Percentiles rank a stretch among this genome's conserved stretches.
phyloP scores from a whole-genome alignment of 2,113 vertebrate species.

The Clinocottus analis region DNA sequence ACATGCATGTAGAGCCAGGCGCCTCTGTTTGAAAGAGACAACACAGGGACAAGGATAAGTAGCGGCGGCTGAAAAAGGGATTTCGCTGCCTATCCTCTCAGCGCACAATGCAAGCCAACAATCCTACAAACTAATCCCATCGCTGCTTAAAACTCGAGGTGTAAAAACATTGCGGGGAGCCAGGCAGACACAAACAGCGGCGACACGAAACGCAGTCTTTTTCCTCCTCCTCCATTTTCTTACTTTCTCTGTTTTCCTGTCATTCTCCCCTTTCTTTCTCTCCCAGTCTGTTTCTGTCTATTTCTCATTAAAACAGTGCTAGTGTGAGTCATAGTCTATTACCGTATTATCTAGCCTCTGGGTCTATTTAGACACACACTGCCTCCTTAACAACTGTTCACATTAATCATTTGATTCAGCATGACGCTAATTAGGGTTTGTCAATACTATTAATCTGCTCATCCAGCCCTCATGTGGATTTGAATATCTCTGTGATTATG shows the following conservation, averaged over 20 bases:
- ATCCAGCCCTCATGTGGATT: slow-evolving; percentile 71
- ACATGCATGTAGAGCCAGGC: slow-evolving; percentile 80
- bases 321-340: slow-evolving; percentile 78
- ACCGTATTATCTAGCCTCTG: slow-evolving; percentile 78
- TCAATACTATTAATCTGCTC: slow-evolving; percentile 81
- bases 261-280: slow-evolving; percentile 37
- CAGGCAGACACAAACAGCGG: slow-evolving; percentile 10
- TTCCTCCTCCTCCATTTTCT: slow-evolving; percentile 4
- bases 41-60: slow-evolving; percentile 81
- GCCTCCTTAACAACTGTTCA: slow-evolving; percentile 75
- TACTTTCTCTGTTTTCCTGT: slow-evolving; percentile 36
- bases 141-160: slow-evolving; percentile 77
- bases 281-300: slow-evolving; percentile 38
- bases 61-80: slow-evolving; percentile 83
- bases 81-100: slow-evolving; percentile 81
- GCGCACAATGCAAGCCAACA: slow-evolving; percentile 82
- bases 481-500: slow-evolving; percentile 71
- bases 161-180: slow-evolving; percentile 69
- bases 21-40: slow-evolving; percentile 79
- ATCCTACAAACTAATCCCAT: slow-evolving; percentile 84
- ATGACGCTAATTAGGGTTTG: slow-evolving; percentile 80
- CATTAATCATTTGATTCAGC: slow-evolving; percentile 80
- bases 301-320: slow-evolving; percentile 68
- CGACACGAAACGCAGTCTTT: slow-evolving; percentile 24
- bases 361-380: slow-evolving; percentile 79